Evolutionary conservation across 2,888 invertebrate genomes (phyloP).

Genomic region (Alloscopus bannaensis): DNA sequence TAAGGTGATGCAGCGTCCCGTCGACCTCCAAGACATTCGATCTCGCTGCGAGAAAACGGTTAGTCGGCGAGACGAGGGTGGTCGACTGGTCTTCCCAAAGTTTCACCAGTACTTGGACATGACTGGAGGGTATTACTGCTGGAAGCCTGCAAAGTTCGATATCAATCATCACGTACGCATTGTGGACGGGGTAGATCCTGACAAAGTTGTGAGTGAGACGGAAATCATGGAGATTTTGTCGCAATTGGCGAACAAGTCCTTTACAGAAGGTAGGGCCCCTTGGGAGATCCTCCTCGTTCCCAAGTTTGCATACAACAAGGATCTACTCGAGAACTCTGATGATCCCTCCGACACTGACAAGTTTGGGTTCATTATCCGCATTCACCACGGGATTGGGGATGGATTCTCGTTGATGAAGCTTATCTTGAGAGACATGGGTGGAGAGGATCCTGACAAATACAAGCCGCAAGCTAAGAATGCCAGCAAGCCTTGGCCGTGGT

Average conservation of each 20-base stretch:
- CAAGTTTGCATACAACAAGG: constrained; percentile 66
- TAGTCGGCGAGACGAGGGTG: constrained; percentile 40
- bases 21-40: constrained; percentile 63
- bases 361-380: constrained; percentile 67
- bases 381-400: constrained; percentile 71
- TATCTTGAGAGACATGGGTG: constrained; percentile 69
- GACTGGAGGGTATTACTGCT: constrained; percentile 66
- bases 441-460: constrained; percentile 54
- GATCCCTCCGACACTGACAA: constrained; percentile 43
- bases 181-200: constrained; percentile 60
- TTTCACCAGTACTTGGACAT: constrained; percentile 67
- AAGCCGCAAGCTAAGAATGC: constrained; percentile 48
- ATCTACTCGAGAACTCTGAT: constrained; percentile 6
- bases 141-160: constrained; percentile 68
- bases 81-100: constrained; percentile 62
- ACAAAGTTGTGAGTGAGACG: constrained; percentile 58
- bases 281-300: constrained; percentile 71
- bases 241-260: constrained; percentile 59
- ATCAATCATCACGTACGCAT: constrained; percentile 69
- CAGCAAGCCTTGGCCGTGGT: constrained; percentile 55
- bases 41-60: constrained; percentile 61
- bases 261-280: constrained; percentile 52
- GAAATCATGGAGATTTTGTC: constrained; percentile 64
- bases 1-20: constrained; percentile 63
- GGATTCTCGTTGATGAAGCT: constrained; percentile 71